Evolutionary conservation across 2,113 vertebrate species (phyloP).

Genomic region (Lepisosteus osseus): DNA sequence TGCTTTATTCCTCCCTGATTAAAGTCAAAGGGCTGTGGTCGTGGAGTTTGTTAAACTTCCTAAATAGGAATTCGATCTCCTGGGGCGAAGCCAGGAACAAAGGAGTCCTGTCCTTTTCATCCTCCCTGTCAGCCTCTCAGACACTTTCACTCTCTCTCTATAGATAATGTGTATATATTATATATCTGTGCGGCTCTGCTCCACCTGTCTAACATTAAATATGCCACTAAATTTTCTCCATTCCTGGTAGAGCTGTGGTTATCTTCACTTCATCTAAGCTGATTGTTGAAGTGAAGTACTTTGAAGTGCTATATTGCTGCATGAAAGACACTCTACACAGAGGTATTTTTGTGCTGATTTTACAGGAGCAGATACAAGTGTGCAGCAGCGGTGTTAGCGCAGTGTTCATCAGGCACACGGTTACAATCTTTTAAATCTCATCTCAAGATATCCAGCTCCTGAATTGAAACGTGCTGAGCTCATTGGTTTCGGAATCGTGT

Average conservation of each 20-base stretch:
- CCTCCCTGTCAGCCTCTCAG: background rate
- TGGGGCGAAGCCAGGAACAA: background rate
- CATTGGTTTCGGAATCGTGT: no score
- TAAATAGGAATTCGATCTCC: constrained; percentile 7
- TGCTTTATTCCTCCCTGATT: constrained; percentile 9
- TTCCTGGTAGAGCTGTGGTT: background rate
- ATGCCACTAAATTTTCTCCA: background rate
- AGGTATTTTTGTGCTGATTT: no score
- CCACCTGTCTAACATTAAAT: background rate
- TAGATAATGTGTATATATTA: background rate
- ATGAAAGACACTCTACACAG: no score
- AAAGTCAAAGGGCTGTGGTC: constrained; percentile 3
- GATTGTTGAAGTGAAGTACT: no score
- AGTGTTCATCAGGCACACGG: no score
- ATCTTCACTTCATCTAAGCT: no score
- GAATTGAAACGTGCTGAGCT: no score
- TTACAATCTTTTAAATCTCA: no score
- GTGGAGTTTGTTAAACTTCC: constrained; percentile 2
- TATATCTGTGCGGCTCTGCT: background rate
- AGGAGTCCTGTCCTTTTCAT: background rate
- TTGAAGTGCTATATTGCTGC: no score
- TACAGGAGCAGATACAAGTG: no score
- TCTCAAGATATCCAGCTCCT: no score
- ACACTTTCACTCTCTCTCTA: background rate
- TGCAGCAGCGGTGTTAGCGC: no score